phyloP scores from a whole-genome alignment of 2,113 vertebrate species.

The Cololabis saira region DNA sequence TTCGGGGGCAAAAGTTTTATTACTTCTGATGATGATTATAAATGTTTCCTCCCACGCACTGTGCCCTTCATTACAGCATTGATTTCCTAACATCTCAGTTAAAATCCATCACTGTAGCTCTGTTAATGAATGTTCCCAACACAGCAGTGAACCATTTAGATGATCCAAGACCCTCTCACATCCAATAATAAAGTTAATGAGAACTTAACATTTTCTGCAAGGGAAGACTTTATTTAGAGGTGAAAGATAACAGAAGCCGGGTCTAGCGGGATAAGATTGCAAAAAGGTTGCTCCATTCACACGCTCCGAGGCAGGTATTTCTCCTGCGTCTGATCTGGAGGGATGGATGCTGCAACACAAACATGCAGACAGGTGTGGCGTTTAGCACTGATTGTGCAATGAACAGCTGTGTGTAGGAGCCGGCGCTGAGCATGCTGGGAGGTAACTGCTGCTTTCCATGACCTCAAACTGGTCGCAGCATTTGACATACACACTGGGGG shows the following conservation, averaged over 20 bases:
- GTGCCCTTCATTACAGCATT: conserved; percentile 60
- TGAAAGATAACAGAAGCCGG: conserved; percentile 19
- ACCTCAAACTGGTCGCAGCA: conserved; percentile 35
- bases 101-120: conserved; percentile 62
- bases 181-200: conserved; percentile 62
- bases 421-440: conserved; percentile 44
- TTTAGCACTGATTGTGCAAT: conserved; percentile 44
- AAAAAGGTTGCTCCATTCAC: conserved; percentile 58
- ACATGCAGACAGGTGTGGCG: conserved; percentile 65
- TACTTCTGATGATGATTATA: conserved; percentile 68
- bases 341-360: conserved; percentile 9
- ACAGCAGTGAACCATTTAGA: conserved; percentile 46
- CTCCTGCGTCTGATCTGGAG: conserved; percentile 46
- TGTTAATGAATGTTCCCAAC: conserved; percentile 63
- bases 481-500: conserved; percentile 40
- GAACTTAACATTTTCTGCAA: conserved; percentile 36
- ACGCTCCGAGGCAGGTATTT: conserved; percentile 41
- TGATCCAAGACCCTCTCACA: conserved; percentile 52
- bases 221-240: conserved; percentile 36
- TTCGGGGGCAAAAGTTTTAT: conserved; percentile 65
- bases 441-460: conserved; percentile 62
- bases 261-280: conserved; percentile 36
- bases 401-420: conserved; percentile 70
- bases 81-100: conserved; percentile 61
- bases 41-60: conserved; percentile 59